A percentile compares a stretch with the other conserved stretches of the same genome.
phyloP scores from a whole-genome alignment of 2,113 vertebrate species.

The Dicentrarchus labrax region DNA sequence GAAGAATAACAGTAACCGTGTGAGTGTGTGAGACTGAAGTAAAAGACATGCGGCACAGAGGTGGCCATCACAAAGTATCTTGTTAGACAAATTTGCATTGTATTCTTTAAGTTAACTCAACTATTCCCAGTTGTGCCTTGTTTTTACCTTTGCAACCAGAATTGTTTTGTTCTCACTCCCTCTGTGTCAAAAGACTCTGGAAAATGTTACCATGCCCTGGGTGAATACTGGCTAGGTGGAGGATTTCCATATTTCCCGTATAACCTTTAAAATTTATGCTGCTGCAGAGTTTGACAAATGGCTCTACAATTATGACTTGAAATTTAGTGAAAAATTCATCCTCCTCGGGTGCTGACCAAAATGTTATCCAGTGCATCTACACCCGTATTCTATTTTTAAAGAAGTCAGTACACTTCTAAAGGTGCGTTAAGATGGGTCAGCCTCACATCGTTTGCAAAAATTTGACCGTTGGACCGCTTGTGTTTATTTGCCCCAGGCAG shows the following conservation, averaged over 20 bases:
- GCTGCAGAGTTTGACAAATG: conserved; percentile 16
- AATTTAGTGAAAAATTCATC: background rate
- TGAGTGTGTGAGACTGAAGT: background rate
- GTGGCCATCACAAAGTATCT: conserved; percentile 53
- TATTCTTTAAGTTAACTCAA: background rate
- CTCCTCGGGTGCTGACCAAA: background rate
- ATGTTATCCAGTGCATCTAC: background rate
- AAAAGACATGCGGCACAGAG: conserved; percentile 26
- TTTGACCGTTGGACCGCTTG: background rate
- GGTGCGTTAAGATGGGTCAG: background rate
- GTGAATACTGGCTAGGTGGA: background rate
- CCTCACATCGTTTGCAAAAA: background rate
- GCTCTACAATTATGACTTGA: background rate
- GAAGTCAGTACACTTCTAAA: background rate
- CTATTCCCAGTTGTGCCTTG: conserved; percentile 1
- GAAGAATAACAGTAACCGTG: conserved; percentile 23
- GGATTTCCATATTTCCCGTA: background rate
- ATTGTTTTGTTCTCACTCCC: conserved; percentile 8
- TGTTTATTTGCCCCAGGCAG: background rate
- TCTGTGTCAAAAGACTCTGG: conserved; percentile 14
- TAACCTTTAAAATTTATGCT: conserved; percentile 14
- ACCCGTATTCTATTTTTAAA: background rate
- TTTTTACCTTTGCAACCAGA: conserved; percentile 17
- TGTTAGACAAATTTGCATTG: conserved; percentile 35
- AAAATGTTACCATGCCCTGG: background rate